Evolutionary conservation across 2,797 vertebrate species (phyloP).

Genomic region (Syncerus caffer): DNA sequence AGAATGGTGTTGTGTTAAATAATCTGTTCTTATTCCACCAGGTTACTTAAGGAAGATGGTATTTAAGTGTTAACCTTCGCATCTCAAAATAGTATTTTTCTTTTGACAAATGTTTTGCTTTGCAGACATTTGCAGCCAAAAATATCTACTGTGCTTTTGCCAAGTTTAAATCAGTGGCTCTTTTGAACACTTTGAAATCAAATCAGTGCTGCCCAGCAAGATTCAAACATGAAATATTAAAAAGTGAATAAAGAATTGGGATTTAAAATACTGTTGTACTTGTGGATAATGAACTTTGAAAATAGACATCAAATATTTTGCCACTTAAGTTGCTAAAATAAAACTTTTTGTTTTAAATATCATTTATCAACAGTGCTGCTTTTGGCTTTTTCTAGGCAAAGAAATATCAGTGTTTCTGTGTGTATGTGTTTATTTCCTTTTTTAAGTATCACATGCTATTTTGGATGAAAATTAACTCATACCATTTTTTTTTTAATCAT

Average conservation of each 20-base stretch:
- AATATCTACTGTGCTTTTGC: background rate
- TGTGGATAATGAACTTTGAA: background rate
- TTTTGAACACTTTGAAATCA: conserved; percentile 32
- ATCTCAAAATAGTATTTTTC: background rate
- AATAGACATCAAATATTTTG: background rate
- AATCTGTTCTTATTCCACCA: conserved; percentile 6
- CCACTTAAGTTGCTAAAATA: conserved; percentile 3
- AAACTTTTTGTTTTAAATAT: conserved; percentile 32
- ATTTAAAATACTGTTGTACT: background rate
- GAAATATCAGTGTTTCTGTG: background rate
- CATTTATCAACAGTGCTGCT: background rate
- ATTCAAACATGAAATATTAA: conserved; percentile 10
- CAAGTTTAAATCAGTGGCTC: conserved; percentile 44
- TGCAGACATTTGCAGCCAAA: conserved; percentile 46
- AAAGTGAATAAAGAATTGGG: conserved; percentile 24
- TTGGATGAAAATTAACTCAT: conserved; percentile 29
- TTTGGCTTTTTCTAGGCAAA: conserved; percentile 33
- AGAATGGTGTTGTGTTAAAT: background rate
- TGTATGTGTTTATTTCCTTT: conserved; percentile 27
- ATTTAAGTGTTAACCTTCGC: background rate
- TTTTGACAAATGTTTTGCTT: conserved; percentile 48
- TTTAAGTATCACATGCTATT: background rate
- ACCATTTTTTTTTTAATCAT: background rate
- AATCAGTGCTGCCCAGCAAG: conserved; percentile 33
- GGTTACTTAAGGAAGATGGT: background rate